Conservation (phyloP, 2,888 invertebrate genomes). For the Drosophila tripunctata region DNA sequence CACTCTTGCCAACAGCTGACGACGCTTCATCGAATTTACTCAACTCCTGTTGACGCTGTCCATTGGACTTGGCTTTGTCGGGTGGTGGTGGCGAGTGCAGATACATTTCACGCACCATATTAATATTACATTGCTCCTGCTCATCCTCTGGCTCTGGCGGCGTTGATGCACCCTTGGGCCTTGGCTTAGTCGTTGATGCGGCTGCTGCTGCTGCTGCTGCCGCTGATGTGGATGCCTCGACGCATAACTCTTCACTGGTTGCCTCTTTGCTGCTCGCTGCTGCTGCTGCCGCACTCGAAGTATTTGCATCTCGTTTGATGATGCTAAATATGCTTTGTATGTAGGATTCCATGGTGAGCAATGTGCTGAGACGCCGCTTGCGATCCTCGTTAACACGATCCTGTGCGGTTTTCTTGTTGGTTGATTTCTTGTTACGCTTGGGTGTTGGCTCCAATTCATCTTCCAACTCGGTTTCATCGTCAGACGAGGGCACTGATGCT, state of each 20-base stretch:
- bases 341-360: slow-evolving; percentile 83
- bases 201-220: slow-evolving; percentile 49
- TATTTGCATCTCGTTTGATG: slow-evolving; percentile 80
- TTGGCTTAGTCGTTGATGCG: slow-evolving; percentile 47
- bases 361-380: slow-evolving; percentile 79
- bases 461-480: slow-evolving; percentile 63
- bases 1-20: slow-evolving; percentile 25
- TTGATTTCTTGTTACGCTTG: slow-evolving; percentile 65
- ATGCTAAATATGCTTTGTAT: slow-evolving; percentile 82
- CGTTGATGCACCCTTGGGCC: slow-evolving; percentile 52
- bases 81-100: slow-evolving; percentile 25
- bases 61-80: slow-evolving; percentile 44
- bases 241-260: slow-evolving; percentile 58
- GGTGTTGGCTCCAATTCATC: slow-evolving; percentile 57
- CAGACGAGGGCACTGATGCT: slow-evolving; percentile 55
- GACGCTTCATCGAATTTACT: slow-evolving; percentile 30
- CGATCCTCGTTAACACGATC: slow-evolving; percentile 81
- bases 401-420: slow-evolving; percentile 75
- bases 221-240: slow-evolving; percentile 66
- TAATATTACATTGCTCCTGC: slow-evolving; percentile 38
- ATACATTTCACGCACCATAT: slow-evolving; percentile 47
- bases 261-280: slow-evolving; percentile 36
- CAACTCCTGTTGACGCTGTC: slow-evolving; percentile 13
- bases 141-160: slow-evolving; percentile 60
- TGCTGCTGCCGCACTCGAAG: slow-evolving; percentile 20